Evolutionary conservation across 2,797 vertebrate genomes (phyloP).

Genomic region (Eremophila alpestris): DNA sequence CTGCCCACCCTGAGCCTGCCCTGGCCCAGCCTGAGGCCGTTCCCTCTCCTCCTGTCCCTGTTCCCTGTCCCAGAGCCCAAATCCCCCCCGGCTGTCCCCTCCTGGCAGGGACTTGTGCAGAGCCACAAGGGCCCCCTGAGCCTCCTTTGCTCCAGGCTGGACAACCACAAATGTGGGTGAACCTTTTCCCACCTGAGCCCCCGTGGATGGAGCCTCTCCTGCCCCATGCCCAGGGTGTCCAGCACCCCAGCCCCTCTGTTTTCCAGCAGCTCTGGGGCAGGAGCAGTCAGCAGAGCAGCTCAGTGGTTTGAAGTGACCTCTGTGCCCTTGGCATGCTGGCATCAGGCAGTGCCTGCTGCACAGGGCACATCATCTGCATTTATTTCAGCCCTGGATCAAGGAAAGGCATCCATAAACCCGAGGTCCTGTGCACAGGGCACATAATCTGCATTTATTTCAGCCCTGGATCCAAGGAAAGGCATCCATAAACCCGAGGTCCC

Average conservation of each 20-base stretch:
- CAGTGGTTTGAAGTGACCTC: not conserved
- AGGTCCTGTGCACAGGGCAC: not conserved
- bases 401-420: not conserved
- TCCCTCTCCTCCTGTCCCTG: no score
- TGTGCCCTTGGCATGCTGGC: not conserved
- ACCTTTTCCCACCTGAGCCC: not conserved
- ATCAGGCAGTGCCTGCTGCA: not conserved
- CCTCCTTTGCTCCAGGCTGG: not conserved
- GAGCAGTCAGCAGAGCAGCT: not conserved
- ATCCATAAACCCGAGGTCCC: no score
- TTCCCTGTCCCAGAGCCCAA: no score
- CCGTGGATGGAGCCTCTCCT: fast-evolving
- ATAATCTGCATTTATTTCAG: not conserved
- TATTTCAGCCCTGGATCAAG: no score
- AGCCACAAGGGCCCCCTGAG: not conserved
- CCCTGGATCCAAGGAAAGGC: not conserved
- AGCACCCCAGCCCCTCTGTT: not conserved
- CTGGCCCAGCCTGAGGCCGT: no score
- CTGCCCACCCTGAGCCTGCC: no score
- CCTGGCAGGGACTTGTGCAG: not conserved
- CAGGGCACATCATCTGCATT: no score
- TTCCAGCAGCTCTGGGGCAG: not conserved
- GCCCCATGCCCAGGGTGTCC: fast-evolving
- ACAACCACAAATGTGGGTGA: not conserved
- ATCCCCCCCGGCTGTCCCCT: not conserved